A percentile compares a stretch with the other conserved stretches of the same genome.
phyloP scores from a whole-genome alignment of 2,888 invertebrate genomes.

The Torymus aiolomorphi region DNA sequence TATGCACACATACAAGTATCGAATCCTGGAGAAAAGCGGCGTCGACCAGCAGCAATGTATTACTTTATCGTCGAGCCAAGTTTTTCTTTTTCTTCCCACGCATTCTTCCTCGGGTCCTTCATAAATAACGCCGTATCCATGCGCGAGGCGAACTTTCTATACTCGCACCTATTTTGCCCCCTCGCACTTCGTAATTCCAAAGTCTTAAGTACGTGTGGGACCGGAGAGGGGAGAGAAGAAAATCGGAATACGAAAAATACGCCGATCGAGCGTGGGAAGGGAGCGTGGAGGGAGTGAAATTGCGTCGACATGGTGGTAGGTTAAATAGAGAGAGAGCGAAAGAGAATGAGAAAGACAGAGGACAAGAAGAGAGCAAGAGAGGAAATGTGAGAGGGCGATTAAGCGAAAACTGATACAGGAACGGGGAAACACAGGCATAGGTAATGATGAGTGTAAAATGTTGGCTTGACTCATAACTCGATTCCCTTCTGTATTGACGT shows the following conservation, averaged over 20 bases:
- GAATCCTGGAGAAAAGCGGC: no score
- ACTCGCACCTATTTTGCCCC: neutral
- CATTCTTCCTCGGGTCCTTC: neutral
- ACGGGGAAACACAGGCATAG: neutral
- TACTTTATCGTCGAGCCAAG: no score
- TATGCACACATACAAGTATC: no score
- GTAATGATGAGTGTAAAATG: neutral
- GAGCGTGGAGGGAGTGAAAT: no score
- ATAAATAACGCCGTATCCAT: conserved; percentile 17
- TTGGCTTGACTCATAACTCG: neutral
- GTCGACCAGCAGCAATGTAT: no score
- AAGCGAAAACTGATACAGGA: neutral
- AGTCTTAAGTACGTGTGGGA: conserved; percentile 9
- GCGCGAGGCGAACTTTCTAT: neutral
- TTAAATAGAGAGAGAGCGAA: neutral
- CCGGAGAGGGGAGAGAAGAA: no score
- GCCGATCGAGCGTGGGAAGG: no score
- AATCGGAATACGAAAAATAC: no score
- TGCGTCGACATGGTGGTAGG: no score
- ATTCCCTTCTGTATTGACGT: neutral
- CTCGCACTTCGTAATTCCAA: conserved; percentile 4
- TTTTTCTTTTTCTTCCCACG: no score
- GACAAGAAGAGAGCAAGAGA: neutral
- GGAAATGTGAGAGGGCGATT: neutral
- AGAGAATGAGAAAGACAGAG: neutral